A percentile compares a stretch with the other conserved stretches of the same genome.
Conservation (phyloP, 1,140 invertebrate genomes). For the Aphis gossypii region DNA sequence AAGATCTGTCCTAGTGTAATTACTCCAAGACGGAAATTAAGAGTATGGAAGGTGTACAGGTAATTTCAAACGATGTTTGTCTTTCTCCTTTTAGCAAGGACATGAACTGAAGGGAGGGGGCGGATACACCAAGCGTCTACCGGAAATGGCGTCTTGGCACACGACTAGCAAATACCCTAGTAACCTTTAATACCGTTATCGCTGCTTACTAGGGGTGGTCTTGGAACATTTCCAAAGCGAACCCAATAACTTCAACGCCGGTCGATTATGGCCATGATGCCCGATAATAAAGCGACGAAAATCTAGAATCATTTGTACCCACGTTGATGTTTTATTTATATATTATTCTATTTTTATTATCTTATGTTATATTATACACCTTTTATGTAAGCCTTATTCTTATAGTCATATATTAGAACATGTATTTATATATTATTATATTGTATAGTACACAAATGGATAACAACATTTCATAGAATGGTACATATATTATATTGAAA, state of each 20-base stretch:
- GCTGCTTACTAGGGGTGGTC: conserved; percentile 3
- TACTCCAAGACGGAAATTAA: background rate
- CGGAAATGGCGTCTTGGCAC: conserved; percentile 53
- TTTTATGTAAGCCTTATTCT: background rate
- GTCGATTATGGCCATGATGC: conserved; percentile 35
- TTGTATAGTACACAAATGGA: too few relatives aligned
- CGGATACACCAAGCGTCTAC: conserved; percentile 43
- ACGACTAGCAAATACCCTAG: conserved; percentile 18
- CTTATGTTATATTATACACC: too few relatives aligned
- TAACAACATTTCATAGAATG: too few relatives aligned
- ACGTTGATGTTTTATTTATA: conserved; percentile 28
- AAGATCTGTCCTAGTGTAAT: background rate
- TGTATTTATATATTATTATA: background rate
- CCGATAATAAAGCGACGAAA: conserved; percentile 34
- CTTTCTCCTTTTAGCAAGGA: background rate
- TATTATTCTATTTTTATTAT: background rate
- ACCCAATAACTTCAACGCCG: conserved; percentile 54
- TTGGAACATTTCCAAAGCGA: conserved; percentile 43
- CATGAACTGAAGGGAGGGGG: background rate
- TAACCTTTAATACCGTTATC: conserved; percentile 58
- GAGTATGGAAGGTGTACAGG: background rate
- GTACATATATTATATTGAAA: background rate
- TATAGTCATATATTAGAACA: background rate
- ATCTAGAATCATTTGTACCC: conserved; percentile 35
- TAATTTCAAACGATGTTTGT: conserved; percentile 22